Percentiles rank a stretch among this genome's conserved stretches.
These are phyloP conservation scores for Lissocephala sabroskyi DNA, from an alignment of 2,888 invertebrate species.

Conservation along the genomic window DNA sequence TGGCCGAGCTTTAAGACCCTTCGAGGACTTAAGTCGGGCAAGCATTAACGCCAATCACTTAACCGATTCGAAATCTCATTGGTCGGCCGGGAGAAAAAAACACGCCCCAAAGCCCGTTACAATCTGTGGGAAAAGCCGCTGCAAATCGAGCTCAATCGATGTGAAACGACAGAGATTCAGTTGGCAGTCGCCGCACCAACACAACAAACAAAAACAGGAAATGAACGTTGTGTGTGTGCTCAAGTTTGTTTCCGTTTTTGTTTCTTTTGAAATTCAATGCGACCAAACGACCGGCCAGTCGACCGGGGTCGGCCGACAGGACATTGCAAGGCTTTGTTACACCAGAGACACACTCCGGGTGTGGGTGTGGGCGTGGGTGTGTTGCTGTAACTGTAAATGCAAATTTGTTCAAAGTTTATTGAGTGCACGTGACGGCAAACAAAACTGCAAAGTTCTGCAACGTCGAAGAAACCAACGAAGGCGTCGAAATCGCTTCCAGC, in stretches of 20 bases:
- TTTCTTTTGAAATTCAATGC: constrained; percentile 52
- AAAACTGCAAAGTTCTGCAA: constrained; percentile 59
- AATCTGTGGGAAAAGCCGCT: constrained; percentile 54
- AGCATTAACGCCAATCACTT: constrained; percentile 4
- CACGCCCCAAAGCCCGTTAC: constrained; percentile 26
- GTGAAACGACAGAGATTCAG: constrained; percentile 19
- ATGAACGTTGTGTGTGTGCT: constrained; percentile 58
- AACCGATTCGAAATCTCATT: background rate
- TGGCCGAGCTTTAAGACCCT: background rate
- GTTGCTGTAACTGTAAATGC: constrained; percentile 42
- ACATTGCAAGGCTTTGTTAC: too few relatives aligned
- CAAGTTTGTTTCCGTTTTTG: constrained; percentile 56
- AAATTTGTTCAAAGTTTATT: constrained; percentile 66
- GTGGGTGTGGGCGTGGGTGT: constrained; percentile 5
- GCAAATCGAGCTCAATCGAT: constrained; percentile 56
- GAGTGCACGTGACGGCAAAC: constrained; percentile 64
- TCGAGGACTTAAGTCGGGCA: too few relatives aligned
- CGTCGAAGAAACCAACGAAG: too few relatives aligned
- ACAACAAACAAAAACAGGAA: constrained; percentile 58
- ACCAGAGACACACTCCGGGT: too few relatives aligned
- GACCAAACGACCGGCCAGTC: constrained; percentile 6
- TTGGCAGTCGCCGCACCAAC: constrained; percentile 3
- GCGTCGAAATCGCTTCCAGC: too few relatives aligned
- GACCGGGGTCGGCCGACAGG: background rate
- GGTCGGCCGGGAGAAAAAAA: background rate